These are phyloP conservation scores for Chaetops frenatus DNA, from an alignment of 2,113 vertebrate genomes.

Conservation along the genomic window DNA sequence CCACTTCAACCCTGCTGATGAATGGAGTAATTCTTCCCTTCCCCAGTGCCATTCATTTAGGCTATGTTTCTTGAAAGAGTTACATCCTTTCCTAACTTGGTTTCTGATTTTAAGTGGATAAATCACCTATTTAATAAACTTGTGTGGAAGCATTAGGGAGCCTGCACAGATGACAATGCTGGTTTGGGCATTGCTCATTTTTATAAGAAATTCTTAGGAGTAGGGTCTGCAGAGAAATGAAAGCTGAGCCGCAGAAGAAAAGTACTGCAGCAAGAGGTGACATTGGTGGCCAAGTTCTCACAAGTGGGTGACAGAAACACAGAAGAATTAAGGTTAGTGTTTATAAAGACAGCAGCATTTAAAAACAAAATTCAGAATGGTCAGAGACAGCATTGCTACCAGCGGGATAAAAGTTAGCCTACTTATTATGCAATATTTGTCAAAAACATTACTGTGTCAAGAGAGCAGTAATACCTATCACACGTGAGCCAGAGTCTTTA, in stretches of 20 bases:
- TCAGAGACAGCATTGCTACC: not conserved
- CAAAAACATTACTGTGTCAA: not conserved
- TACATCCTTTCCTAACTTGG: not conserved
- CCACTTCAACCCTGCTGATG: not conserved
- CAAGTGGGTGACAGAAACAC: not conserved
- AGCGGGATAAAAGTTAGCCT: not conserved
- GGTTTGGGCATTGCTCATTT: not conserved
- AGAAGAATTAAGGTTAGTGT: not conserved
- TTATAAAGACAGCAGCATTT: not conserved
- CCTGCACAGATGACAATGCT: not conserved
- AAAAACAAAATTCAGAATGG: not conserved
- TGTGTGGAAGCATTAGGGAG: not conserved
- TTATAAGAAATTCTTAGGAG: not conserved
- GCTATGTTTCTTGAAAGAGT: not conserved
- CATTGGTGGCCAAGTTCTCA: not conserved
- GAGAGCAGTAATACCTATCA: not conserved
- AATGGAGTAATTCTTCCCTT: not conserved
- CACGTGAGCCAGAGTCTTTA: not conserved
- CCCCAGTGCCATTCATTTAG: not conserved
- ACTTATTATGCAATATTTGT: not conserved
- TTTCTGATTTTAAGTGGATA: not conserved
- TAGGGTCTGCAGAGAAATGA: not conserved
- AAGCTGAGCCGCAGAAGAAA: not conserved
- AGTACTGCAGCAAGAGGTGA: not conserved
- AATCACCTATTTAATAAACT: not conserved